These are phyloP conservation scores for Actinia equina DNA, from an alignment of 64 coral and sea anemone species.

Conservation along the genomic window DNA sequence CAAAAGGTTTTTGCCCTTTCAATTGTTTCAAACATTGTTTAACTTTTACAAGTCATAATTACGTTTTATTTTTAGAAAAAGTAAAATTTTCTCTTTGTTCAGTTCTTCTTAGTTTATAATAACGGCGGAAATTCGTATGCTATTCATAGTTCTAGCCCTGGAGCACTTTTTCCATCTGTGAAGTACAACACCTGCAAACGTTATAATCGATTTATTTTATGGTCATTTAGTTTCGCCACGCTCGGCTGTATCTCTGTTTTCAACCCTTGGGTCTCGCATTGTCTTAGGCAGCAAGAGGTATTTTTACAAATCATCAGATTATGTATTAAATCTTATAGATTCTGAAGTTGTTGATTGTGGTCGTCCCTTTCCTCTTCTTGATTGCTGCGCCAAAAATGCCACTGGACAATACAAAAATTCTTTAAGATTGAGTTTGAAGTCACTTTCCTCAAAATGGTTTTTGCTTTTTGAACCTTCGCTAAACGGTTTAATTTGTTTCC, in stretches of 20 bases:
- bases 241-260: not conserved
- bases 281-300: not conserved
- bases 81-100: not conserved
- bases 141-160: not conserved
- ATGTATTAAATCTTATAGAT: too few relatives aligned
- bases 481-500: constrained; percentile 59
- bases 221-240: constrained; percentile 1
- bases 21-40: constrained; percentile 1
- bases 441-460: not conserved
- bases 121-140: not conserved
- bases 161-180: not conserved
- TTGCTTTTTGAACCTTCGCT: constrained; percentile 21
- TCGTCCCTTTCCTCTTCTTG: not conserved
- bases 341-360: too few relatives aligned
- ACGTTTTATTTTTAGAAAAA: not conserved
- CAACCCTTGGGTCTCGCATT: not conserved
- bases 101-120: not conserved
- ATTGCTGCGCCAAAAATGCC: not conserved
- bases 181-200: not conserved
- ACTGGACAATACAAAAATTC: not conserved
- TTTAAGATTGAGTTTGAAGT: not conserved
- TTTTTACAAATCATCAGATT: not conserved
- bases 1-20: not conserved
- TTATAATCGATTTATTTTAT: not conserved
- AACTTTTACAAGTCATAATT: not conserved